Base-by-base conservation (phyloP, 2,113 vertebrate genomes). In the Cranoglanis bouderius region DNA sequence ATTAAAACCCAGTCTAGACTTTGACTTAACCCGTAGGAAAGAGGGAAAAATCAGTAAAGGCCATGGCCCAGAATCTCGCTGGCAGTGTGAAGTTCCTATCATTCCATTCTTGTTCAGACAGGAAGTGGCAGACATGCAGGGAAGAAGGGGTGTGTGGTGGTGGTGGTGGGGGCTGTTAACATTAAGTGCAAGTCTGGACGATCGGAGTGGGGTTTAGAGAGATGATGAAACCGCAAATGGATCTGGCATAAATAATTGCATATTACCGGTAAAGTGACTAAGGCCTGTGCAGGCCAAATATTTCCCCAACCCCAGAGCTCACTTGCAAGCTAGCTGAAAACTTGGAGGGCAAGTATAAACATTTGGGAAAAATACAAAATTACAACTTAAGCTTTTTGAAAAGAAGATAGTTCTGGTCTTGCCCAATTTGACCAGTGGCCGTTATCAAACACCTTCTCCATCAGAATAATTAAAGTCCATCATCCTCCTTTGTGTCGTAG, bases 1-100 rank as follows among this genome's bases (percentile, higher is more conserved):
- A 94, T 94, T 95, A 96, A 95, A 95, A 93, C 92, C 92, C 91
- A 94, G 95, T 96, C 95, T 96, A 96, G 95, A 96, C 95, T 95
- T 92, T 91, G 93, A 95, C 93, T 96, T 95, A 93, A 78, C 89
- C 86, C 61, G 35, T 87, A 90, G 90, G 49, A 94, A 91, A 89
- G 57, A 63, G 89, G 35, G 90, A 49, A 49, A 92, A 90, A 72
- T 87, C 19, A 59, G 84, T 14, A 51, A 89, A 92, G 89, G 86
- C 85, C 49, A 13, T 14, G 59, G 80, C 63, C 88, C 61, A 86
- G 63, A 84, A 91, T 88, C 85, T 87, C 91, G 89, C 90, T 81
- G 91, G 84, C 10, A 85, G 92, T 85, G 92, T 92, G 84, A 93
- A 95, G 95, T 95, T 95, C 94, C 94, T 92, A 92, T 94, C 95